Evolutionary conservation across 35 echinoderm and acorn worm species (phyloP), one percentile per base, ranked within the genome.

Genomic region (Apostichopus parvimensis): DNA sequence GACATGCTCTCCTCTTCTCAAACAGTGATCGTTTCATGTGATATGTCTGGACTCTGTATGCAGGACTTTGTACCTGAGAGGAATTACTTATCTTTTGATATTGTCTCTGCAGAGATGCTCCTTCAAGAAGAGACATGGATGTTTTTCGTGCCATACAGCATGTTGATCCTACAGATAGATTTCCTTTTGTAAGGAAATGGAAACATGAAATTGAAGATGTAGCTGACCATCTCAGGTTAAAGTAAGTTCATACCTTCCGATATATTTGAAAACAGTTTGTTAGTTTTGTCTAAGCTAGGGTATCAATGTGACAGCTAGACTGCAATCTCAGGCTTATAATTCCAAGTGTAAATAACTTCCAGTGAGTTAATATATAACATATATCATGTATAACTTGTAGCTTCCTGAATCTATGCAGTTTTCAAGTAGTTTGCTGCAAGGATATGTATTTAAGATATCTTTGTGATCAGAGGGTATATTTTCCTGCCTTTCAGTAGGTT

Each of bases 151-250:
- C 79, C 52, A 12, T 82, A 14, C 79, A 82, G 55, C 34, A 82
- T 82, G 25, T 54, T 15, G 54, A 52, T 55, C 9, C 54, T 12
- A 17, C 79, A 82, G 79, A 82, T 5, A 28, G 54, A 14, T 82
- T 53, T 15, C 79, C 79, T 12, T 8, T 13, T 15, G 79, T 82
- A 15, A 11, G 15, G 55, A 56, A 82, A 55, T 82, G 79, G 79
- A 82, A 82, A 82, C 9, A 82, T 45, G 34, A 82, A 54, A 82
- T 82, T 18, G 79, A 82, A 5, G 54, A 5, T 55, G 34, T 82
- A 6, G 79, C 24, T 9, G 79, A 82, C 55, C 15, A 54, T 82
- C 79, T 82, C 79, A 82, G 79, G 79, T 82, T 52, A 53, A 82
- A 82, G 79, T 82, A 54, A 82, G 79, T 82, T 13, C 5, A 24